These are phyloP conservation scores for Candidula unifasciata DNA, from an alignment of 2,888 invertebrate genomes.

Conservation along the genomic window DNA sequence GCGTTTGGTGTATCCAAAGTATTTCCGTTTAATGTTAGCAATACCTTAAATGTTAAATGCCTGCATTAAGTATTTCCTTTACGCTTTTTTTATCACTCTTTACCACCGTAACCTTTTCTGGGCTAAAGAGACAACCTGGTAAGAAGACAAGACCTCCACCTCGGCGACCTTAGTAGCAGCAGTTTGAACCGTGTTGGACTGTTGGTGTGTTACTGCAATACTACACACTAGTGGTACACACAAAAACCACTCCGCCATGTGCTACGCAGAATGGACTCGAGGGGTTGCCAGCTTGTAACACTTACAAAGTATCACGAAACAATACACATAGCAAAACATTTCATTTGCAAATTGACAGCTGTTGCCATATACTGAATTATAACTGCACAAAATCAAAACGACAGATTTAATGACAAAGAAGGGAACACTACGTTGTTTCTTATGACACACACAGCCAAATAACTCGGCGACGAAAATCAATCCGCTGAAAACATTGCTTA, in stretches of 20 bases:
- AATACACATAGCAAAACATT: not conserved
- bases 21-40: too few species aligned
- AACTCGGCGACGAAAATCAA: not conserved
- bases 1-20: too few species aligned
- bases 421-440: not conserved
- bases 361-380: not conserved
- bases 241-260: constrained; percentile 25
- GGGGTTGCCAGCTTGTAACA: too few species aligned
- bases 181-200: not conserved
- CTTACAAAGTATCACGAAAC: too few species aligned
- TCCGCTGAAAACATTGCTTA: not conserved
- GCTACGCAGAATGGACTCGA: not conserved
- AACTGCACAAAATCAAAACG: not conserved
- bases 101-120: too few species aligned
- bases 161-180: too few species aligned
- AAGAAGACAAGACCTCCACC: too few species aligned
- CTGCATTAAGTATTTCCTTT: too few species aligned
- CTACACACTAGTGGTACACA: not conserved
- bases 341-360: not conserved
- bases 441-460: not conserved
- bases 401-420: not conserved
- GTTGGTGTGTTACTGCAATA: constrained; percentile 14
- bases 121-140: too few species aligned
- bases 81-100: too few species aligned
- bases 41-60: too few species aligned